phyloP scores from a whole-genome alignment of 2,113 vertebrate species.

The Callorhinus ursinus region DNA sequence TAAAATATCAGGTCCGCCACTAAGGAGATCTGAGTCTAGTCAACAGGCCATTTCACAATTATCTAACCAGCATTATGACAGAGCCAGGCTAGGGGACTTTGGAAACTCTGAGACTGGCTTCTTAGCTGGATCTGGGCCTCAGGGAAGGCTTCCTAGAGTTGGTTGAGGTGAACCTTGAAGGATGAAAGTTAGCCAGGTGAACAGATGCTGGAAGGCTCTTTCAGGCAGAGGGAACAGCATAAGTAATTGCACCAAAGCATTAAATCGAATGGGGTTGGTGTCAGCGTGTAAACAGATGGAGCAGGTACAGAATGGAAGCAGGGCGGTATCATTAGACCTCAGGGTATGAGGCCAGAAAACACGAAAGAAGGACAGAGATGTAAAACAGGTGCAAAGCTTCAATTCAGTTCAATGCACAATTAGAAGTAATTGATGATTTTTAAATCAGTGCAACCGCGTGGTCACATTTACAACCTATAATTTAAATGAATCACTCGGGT shows the following conservation, averaged over 20 bases:
- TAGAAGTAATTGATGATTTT: slow-evolving; percentile 59
- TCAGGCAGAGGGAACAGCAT: neutral
- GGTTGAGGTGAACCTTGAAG: neutral
- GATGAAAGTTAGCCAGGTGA: neutral
- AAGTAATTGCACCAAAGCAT: neutral
- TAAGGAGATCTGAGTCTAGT: neutral
- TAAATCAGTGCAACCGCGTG: slow-evolving; percentile 17
- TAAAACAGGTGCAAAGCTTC: neutral
- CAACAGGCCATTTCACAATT: neutral
- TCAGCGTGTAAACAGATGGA: neutral
- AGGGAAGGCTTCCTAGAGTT: neutral
- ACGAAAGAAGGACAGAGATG: neutral
- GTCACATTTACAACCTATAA: slow-evolving; percentile 35
- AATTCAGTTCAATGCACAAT: slow-evolving; percentile 12
- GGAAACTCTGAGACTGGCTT: neutral
- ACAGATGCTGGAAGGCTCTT: neutral
- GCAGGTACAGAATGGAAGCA: neutral
- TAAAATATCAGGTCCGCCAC: neutral
- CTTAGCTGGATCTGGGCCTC: neutral
- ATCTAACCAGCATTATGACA: neutral
- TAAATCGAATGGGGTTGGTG: neutral
- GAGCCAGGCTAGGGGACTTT: neutral
- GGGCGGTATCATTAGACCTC: neutral
- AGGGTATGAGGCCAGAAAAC: neutral
- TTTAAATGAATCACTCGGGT: neutral